These are phyloP conservation scores for Volucella inanis DNA, from an alignment of 2,888 invertebrate genomes.

Conservation along the genomic window DNA sequence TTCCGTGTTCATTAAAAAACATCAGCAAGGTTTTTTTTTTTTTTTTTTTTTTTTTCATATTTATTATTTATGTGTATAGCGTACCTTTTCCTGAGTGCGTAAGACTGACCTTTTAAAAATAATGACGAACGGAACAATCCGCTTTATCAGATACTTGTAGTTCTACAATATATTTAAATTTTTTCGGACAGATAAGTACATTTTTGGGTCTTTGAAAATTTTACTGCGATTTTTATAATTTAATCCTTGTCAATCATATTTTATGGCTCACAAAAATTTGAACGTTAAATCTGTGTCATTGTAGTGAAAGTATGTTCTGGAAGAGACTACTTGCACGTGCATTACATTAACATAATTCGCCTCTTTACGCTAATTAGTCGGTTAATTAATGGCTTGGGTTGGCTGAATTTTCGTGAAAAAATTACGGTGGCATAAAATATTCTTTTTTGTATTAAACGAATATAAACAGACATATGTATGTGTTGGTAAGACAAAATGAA, in stretches of 20 bases:
- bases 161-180: background rate
- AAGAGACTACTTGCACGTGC: conserved; percentile 15
- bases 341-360: conserved; percentile 18
- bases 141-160: background rate
- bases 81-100: too few species aligned
- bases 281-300: background rate
- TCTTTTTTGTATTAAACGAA: too few species aligned
- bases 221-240: conserved; percentile 20
- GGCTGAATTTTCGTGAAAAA: background rate
- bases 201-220: background rate
- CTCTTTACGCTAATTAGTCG: conserved; percentile 21
- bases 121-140: too few species aligned
- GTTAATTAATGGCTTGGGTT: conserved; percentile 30
- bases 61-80: too few species aligned
- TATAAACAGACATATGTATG: too few species aligned
- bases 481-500: too few species aligned
- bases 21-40: too few species aligned
- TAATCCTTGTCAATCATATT: conserved; percentile 30
- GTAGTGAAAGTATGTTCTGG: background rate
- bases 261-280: background rate
- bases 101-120: too few species aligned
- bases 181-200: conserved; percentile 3
- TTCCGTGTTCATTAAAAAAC: conserved; percentile 1
- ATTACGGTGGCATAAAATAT: too few species aligned
- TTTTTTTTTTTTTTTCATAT: too few species aligned